phyloP scores from a whole-genome alignment of 2,113 vertebrate species.

The Australoheros scitulus region DNA sequence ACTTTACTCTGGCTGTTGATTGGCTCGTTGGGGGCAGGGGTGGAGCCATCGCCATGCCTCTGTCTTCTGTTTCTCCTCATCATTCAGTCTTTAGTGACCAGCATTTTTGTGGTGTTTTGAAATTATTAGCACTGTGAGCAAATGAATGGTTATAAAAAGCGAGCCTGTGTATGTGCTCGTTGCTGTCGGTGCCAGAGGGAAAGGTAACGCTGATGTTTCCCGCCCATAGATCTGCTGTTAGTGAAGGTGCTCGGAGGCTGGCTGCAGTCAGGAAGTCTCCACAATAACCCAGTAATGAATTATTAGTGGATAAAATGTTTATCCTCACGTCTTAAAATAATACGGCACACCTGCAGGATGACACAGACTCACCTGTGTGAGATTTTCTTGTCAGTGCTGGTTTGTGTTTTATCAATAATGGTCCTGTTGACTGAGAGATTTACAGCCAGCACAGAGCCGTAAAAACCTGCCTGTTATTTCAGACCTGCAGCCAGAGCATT shows the following conservation, averaged over 20 bases:
- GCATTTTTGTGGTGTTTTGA: not conserved
- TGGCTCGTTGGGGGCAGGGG: too few relatives aligned
- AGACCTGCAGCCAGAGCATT: slow-evolving; percentile 29
- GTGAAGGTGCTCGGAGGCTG: not conserved
- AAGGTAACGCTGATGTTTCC: not conserved
- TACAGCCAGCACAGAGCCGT: not conserved
- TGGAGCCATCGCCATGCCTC: too few relatives aligned
- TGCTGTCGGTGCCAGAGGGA: not conserved
- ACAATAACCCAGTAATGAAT: not conserved
- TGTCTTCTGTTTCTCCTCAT: not conserved
- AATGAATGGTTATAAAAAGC: too few relatives aligned
- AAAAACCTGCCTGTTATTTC: slow-evolving; percentile 18
- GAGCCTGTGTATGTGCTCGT: too few relatives aligned
- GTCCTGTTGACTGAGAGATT: not conserved
- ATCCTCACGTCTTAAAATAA: not conserved
- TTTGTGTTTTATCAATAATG: slow-evolving; percentile 3
- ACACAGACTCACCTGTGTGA: slow-evolving; percentile 19
- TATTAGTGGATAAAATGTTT: not conserved
- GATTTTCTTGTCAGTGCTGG: not conserved
- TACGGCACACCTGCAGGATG: slow-evolving; percentile 32
- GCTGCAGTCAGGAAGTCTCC: not conserved
- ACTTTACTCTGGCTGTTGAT: too few relatives aligned
- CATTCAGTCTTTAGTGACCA: not conserved
- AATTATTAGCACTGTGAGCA: not conserved
- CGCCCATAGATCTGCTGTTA: not conserved